Evolutionary conservation across 2,113 vertebrate genomes (phyloP).

Genomic region (Garra rufa): DNA sequence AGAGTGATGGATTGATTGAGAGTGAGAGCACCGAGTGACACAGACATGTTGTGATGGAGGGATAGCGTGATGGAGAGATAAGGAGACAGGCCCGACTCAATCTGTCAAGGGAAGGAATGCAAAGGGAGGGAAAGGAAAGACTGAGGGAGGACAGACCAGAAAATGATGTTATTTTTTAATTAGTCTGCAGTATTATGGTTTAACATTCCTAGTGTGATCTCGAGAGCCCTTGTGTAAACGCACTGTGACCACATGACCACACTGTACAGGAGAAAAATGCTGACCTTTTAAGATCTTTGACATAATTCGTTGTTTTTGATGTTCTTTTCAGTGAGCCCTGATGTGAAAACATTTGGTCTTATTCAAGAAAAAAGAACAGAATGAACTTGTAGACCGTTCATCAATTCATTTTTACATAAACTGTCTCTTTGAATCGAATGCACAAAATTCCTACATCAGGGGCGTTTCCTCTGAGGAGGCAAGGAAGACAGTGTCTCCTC

Average conservation of each 20-base stretch:
- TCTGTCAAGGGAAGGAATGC: conserved; percentile 33
- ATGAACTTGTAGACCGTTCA: neutral
- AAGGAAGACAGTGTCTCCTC: too few species aligned
- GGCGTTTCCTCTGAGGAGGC: too few species aligned
- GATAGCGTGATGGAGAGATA: conserved; percentile 35
- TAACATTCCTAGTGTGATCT: neutral
- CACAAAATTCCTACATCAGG: neutral
- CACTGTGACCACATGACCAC: neutral
- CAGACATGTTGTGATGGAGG: conserved; percentile 39
- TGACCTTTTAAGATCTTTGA: neutral
- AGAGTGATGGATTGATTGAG: conserved; percentile 32
- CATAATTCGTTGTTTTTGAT: neutral
- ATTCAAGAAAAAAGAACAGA: neutral
- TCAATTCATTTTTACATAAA: neutral
- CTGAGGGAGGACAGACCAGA: conserved; percentile 4
- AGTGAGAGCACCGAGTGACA: conserved; percentile 36
- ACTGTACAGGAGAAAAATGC: neutral
- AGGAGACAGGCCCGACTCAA: conserved; percentile 36
- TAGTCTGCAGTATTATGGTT: conserved; percentile 46
- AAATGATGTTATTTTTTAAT: conserved; percentile 56
- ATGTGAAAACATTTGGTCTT: neutral
- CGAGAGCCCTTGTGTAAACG: conserved; percentile 15
- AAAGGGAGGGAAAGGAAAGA: conserved; percentile 41
- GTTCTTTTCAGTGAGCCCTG: neutral
- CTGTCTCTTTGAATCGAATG: neutral